These are phyloP conservation scores for Abramis brama DNA, from an alignment of 2,113 vertebrate species.

Conservation along the genomic window DNA sequence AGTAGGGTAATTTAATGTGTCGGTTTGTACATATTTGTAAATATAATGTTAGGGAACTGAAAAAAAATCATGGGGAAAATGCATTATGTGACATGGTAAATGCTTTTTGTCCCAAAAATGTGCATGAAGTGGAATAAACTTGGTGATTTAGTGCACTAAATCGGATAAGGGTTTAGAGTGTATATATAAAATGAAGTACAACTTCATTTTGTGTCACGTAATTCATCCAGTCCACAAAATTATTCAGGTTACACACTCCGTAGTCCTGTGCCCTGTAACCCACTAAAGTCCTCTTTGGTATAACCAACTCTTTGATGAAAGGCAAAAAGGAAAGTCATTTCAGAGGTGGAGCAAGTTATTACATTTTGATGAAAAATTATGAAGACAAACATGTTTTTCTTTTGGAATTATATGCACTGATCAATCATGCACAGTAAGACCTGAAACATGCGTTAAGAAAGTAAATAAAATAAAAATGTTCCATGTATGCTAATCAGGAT, in stretches of 20 bases:
- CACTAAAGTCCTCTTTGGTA: neutral
- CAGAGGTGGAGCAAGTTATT: neutral
- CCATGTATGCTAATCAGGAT: neutral
- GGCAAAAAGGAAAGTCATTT: constrained; percentile 1
- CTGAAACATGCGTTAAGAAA: neutral
- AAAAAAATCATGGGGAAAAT: neutral
- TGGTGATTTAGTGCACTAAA: neutral
- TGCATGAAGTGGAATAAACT: neutral
- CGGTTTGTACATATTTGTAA: neutral
- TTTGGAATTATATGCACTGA: neutral
- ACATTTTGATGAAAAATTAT: neutral
- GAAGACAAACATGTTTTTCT: constrained; percentile 8
- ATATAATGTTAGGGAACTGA: neutral
- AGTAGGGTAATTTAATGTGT: neutral
- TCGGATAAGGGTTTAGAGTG: neutral
- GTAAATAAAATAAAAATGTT: constrained; percentile 10
- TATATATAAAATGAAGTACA: neutral
- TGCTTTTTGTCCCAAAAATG: neutral
- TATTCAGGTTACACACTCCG: neutral
- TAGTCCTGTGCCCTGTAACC: neutral
- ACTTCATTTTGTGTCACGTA: neutral
- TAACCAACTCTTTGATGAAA: constrained; percentile 1
- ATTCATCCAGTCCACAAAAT: neutral
- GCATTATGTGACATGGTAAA: neutral
- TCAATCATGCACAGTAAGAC: neutral